Base-by-base conservation (phyloP, 1,140 invertebrate genomes). In the Goniozus legneri region DNA sequence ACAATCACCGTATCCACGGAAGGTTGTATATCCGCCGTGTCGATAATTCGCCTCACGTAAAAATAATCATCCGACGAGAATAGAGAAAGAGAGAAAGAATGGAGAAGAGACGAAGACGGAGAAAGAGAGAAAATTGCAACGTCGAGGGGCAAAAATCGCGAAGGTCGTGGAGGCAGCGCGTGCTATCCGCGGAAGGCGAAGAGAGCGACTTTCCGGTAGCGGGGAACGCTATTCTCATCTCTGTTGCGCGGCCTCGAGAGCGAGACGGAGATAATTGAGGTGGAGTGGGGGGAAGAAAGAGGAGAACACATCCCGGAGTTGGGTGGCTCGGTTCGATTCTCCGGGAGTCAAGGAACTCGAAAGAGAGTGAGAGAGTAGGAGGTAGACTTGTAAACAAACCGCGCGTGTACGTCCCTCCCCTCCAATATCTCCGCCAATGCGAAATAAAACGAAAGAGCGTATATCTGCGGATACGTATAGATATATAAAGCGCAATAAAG, bases 271-370 rank as follows among this genome's bases (percentile, higher is more conserved):
- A 35, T 15, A 18, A n/a, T 15, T 3, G 8, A 8, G 16, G 21
- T 12, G 39, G 19, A 13, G 19, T 18, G 10, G 27, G 22, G 16
- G 21, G 32, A 31, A 31, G n/a, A 35, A 3, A 33, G 20, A 3
- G 8, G 14, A 22, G 22, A 10, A 12, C 15, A 8, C 21, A 24
- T 14, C 31, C 15, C 22, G 12, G 41, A 37, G 44, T 27, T 18
- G 12, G 8, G 8, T 44, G 18, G 44, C 14, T 32, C 43, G 20
- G 16, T 46, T 51, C 42, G 32, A 58, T 58, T 50, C 44, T n/a
- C n/a, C n/a, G n/a, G 18, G 50, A 55, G 57, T 55, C 52, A 53
- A 62, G 48, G 58, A 62, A 62, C 50, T 52, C 51, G 18, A 27
- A 18, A 22, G 51, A 38, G 35, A 16, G 22, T 21, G 16, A n/a